These are phyloP conservation scores for Intellagama lesueurii DNA, from an alignment of 2,797 vertebrate genomes.

Conservation along the genomic window DNA sequence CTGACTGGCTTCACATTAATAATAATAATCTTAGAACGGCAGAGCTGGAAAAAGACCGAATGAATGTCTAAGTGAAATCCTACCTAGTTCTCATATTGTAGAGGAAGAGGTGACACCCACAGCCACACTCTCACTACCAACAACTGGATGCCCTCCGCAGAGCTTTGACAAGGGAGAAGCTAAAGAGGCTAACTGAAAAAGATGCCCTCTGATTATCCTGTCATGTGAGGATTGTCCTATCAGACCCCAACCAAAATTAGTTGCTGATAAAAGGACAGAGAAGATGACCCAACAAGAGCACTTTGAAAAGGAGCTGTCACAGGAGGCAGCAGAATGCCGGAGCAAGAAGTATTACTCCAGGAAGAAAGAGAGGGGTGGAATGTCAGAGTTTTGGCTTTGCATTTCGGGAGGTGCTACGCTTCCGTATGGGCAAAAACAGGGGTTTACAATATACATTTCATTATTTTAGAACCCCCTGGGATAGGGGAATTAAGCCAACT, in stretches of 20 bases:
- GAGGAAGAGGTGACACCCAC: no score
- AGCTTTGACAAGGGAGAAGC: not conserved
- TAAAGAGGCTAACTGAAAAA: not conserved
- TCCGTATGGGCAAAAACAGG: not conserved
- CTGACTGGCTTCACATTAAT: no score
- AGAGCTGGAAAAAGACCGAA: no score
- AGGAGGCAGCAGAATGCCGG: not conserved
- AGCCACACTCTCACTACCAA: no score
- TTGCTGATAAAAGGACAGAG: not conserved
- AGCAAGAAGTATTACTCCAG: constrained; percentile 17
- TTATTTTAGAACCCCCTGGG: constrained; percentile 14
- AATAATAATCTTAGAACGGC: no score
- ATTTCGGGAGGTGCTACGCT: not conserved
- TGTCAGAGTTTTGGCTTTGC: not conserved
- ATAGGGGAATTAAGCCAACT: not conserved
- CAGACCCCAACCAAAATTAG: not conserved
- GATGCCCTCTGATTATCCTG: not conserved
- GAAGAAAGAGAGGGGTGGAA: not conserved
- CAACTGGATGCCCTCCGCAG: not conserved
- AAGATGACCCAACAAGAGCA: not conserved
- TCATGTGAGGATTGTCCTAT: not conserved
- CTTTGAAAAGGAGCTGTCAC: constrained; percentile 24
- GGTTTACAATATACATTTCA: constrained; percentile 2
- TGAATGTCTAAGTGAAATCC: no score
- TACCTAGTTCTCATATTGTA: no score